Conservation (phyloP, 2,113 vertebrate genomes). For the Mastomys coucha region DNA sequence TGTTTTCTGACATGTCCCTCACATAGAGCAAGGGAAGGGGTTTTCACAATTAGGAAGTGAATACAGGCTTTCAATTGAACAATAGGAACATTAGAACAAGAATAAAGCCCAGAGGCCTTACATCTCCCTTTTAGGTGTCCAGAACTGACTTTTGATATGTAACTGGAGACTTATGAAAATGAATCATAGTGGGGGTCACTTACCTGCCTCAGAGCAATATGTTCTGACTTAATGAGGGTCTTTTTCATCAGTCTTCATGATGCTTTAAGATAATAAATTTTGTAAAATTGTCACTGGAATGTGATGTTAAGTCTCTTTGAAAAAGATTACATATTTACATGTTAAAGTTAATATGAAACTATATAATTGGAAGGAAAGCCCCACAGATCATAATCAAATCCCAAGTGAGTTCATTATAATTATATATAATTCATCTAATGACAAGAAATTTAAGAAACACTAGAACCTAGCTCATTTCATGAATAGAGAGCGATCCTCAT, state of each 20-base stretch:
- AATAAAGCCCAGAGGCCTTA: neutral
- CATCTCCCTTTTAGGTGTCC: neutral
- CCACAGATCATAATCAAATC: slow-evolving; percentile 66
- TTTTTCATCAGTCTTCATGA: neutral
- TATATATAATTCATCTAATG: slow-evolving; percentile 75
- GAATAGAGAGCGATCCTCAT: slow-evolving; percentile 70
- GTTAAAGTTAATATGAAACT: slow-evolving; percentile 71
- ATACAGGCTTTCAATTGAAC: neutral
- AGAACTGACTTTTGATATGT: neutral
- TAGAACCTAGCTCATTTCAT: slow-evolving; percentile 40
- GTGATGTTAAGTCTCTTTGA: slow-evolving; percentile 9
- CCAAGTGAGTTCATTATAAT: slow-evolving; percentile 68
- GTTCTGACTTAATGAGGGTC: slow-evolving; percentile 25
- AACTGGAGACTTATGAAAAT: neutral
- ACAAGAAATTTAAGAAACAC: slow-evolving; percentile 78
- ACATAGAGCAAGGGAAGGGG: neutral
- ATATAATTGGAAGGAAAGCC: slow-evolving; percentile 61
- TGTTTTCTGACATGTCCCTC: neutral
- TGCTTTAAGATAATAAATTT: slow-evolving; percentile 52
- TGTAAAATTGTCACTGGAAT: slow-evolving; percentile 51
- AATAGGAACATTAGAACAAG: neutral
- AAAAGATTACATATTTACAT: slow-evolving; percentile 65
- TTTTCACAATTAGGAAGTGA: slow-evolving; percentile 8
- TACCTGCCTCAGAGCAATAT: neutral
- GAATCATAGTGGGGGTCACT: neutral